phyloP scores from a whole-genome alignment of 2,888 invertebrate species.

The Troides aeacus region DNA sequence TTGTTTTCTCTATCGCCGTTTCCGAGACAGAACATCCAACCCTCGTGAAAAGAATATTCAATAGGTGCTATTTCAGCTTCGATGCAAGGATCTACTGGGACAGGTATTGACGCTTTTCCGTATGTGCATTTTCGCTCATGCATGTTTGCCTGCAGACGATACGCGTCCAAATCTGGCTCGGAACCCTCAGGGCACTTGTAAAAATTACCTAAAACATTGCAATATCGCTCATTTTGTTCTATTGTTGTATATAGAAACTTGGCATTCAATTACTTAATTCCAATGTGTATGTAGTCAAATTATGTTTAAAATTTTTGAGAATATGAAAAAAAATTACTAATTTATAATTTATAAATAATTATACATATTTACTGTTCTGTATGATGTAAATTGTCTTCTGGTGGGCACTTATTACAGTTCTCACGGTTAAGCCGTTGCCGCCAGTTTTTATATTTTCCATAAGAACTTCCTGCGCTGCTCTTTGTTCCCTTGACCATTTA shows the following conservation, averaged over 20 bases:
- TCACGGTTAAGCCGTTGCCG: slow-evolving; percentile 69
- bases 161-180: slow-evolving; percentile 68
- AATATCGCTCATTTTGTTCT: too few relatives aligned
- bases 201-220: slow-evolving; percentile 55
- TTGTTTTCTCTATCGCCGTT: slow-evolving; percentile 71
- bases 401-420: slow-evolving; percentile 58
- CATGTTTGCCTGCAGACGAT: slow-evolving; percentile 68
- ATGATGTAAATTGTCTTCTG: slow-evolving; percentile 65
- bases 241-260: too few relatives aligned
- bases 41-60: slow-evolving; percentile 72
- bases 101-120: slow-evolving; percentile 52
- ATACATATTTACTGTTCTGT: slow-evolving; percentile 57
- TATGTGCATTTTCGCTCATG: slow-evolving; percentile 70
- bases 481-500: slow-evolving; percentile 73
- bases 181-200: slow-evolving; percentile 66
- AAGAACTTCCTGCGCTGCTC: slow-evolving; percentile 68
- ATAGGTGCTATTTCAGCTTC: slow-evolving; percentile 74
- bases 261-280: too few relatives aligned
- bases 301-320: too few relatives aligned
- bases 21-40: slow-evolving; percentile 75
- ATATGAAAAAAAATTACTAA: too few relatives aligned
- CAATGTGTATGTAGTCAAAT: too few relatives aligned
- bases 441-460: slow-evolving; percentile 76
- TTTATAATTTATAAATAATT: too few relatives aligned
- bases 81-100: slow-evolving; percentile 66